Conservation (phyloP, 1,140 invertebrate species). For the Bombus soroeensis region DNA sequence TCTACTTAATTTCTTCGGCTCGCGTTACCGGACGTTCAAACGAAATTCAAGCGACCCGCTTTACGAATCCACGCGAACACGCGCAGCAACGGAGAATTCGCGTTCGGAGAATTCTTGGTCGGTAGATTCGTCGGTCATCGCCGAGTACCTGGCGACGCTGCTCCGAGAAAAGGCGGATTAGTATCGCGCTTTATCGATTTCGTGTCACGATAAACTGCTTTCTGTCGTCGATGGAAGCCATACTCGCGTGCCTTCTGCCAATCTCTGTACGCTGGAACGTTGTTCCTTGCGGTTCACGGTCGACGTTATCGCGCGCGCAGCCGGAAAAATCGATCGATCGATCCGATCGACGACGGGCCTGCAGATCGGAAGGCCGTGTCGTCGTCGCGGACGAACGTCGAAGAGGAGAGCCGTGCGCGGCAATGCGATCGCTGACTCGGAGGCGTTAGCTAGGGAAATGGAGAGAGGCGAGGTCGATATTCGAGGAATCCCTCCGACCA, state of each 20-base stretch:
- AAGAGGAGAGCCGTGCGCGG: not conserved
- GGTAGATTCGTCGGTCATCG: not conserved
- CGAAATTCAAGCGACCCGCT: not conserved
- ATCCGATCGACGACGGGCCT: not conserved
- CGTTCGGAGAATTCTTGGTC: not conserved
- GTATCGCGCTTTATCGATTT: constrained; percentile 53
- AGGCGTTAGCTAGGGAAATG: not conserved
- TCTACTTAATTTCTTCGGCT: too few species aligned
- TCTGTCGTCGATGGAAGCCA: constrained; percentile 32
- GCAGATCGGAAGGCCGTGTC: not conserved
- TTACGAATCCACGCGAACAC: not conserved
- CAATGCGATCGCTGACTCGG: not conserved
- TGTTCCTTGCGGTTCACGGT: constrained; percentile 45
- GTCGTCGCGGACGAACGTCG: not conserved
- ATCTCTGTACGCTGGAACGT: not conserved
- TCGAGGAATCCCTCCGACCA: constrained; percentile 27
- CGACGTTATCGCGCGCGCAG: not conserved
- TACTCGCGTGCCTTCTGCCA: constrained; percentile 22
- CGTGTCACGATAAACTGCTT: constrained; percentile 33
- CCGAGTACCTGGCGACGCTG: not conserved
- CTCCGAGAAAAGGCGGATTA: constrained; percentile 31
- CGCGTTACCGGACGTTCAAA: too few species aligned
- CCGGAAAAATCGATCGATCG: not conserved
- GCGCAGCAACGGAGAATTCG: not conserved
- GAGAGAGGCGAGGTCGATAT: constrained; percentile 47